Base-by-base conservation (phyloP, 2,888 invertebrate genomes). In the Cryptocheilus praepositus region DNA sequence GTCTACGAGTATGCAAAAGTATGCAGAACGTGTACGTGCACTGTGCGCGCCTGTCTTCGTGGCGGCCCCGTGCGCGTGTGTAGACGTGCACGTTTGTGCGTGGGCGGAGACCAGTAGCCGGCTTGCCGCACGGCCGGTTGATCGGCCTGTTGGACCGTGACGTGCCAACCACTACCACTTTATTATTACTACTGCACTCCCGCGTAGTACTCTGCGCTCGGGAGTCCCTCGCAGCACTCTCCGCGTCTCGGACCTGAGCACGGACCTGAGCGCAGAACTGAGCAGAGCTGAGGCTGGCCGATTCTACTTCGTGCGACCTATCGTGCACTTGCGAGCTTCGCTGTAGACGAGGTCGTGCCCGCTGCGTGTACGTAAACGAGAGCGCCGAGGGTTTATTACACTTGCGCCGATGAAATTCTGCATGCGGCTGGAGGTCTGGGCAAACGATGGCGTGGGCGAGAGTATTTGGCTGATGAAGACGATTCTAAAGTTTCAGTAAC, bases 71-170 rank as follows among this genome's bases (percentile, higher is more conserved):
- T 54, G 51, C n/a, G 1, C 19, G 51, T 44, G 5, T n/a, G 36
- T 13, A 5, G 22, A 22, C 51, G 22, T 69, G 70, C 65, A 70
- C 67, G 74, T 77, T 80, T 79, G 75, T 81, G 83, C 82, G 85
- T 85, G 83, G 86, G 86, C 79, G 83, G 83, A 84, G 82, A 86
- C 86, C 86, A 82, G 87, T 87, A 87, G 87, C 87, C 74, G 69
- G 74, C 80, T 81, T 69, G 80, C 79, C 79, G 82, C 83, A 85
- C 83, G 84, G 82, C 83, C 83, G 83, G 85, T 84, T 84, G 86
- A 87, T 87, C 86, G 82, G 85, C 77, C 84, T 81, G 85, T 83
- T 87, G 85, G 85, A 87, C 85, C 86, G 86, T 87, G 85, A 86
- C 87, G 85, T 80, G 81, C 81, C 82, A 83, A 84, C 85, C 82